Conservation (phyloP, 2,113 vertebrate species). For the Cranoglanis bouderius region DNA sequence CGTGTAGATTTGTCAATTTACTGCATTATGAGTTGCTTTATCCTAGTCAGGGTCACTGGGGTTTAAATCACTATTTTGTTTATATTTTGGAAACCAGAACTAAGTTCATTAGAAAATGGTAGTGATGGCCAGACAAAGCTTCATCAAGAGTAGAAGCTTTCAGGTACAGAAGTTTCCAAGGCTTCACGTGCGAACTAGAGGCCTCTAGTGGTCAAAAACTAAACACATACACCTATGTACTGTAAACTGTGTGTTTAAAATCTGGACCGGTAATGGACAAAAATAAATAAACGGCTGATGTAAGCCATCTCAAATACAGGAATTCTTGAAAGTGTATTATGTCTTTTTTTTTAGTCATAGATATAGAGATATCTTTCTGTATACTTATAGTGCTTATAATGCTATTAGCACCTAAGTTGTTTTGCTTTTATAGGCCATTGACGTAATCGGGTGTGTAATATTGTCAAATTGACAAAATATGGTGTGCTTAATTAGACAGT, state of each 20-base stretch:
- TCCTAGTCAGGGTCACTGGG: neutral
- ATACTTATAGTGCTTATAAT: no score
- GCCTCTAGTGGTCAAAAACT: neutral
- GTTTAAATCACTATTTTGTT: neutral
- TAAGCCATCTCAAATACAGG: no score
- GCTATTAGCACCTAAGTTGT: no score
- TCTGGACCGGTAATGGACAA: neutral
- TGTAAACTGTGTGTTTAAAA: neutral
- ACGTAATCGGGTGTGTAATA: neutral
- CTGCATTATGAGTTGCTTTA: neutral
- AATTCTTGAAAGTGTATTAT: no score
- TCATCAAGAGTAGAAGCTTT: neutral
- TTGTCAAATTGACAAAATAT: neutral
- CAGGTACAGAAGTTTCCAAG: neutral
- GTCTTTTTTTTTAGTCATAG: no score
- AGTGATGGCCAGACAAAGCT: neutral
- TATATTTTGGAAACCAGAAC: neutral
- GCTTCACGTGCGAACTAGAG: neutral
- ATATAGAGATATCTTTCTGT: no score
- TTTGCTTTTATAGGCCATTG: neutral
- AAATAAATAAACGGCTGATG: neutral
- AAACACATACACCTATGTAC: neutral
- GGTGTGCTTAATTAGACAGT: neutral
- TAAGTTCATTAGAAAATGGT: neutral
- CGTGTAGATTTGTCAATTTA: neutral